Percentiles rank a stretch among this genome's conserved stretches.
These are phyloP conservation scores for Myopa testacea DNA, from an alignment of 2,888 invertebrate genomes.

Conservation along the genomic window DNA sequence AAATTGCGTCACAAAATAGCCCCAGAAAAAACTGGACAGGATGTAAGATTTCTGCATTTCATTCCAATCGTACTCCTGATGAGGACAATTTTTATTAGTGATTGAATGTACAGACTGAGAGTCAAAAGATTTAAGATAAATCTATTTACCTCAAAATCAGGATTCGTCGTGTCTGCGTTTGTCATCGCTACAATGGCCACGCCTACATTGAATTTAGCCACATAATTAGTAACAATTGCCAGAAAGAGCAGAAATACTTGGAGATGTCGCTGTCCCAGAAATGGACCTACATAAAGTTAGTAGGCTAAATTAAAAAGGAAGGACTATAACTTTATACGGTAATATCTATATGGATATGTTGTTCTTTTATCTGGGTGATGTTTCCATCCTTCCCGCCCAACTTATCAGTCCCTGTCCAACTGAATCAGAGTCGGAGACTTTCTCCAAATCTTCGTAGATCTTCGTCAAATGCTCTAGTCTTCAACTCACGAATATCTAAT, in stretches of 20 bases:
- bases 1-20: slow-evolving; percentile 75
- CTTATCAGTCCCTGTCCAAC: no score
- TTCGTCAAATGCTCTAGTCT: no score
- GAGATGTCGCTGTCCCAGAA: slow-evolving; percentile 74
- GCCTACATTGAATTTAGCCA: slow-evolving; percentile 76
- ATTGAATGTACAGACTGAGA: no score
- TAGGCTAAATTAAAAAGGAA: background rate
- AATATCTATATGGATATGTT: no score
- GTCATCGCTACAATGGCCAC: slow-evolving; percentile 83
- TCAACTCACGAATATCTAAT: no score
- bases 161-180: slow-evolving; percentile 69
- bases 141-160: slow-evolving; percentile 69
- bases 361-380: no score
- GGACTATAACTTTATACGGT: background rate
- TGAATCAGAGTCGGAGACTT: no score
- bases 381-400: no score
- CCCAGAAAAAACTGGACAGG: slow-evolving; percentile 83
- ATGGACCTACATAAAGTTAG: slow-evolving; percentile 64
- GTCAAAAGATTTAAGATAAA: background rate
- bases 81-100: slow-evolving; percentile 28
- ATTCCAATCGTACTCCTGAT: slow-evolving; percentile 68
- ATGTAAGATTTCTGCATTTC: slow-evolving; percentile 72
- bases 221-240: slow-evolving; percentile 73
- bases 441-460: no score
- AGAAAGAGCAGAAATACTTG: slow-evolving; percentile 74